A percentile compares a stretch with the other conserved stretches of the same genome.
Evolutionary conservation across 2,797 vertebrate genomes (phyloP).

Genomic region (Brachymystax lenok): DNA sequence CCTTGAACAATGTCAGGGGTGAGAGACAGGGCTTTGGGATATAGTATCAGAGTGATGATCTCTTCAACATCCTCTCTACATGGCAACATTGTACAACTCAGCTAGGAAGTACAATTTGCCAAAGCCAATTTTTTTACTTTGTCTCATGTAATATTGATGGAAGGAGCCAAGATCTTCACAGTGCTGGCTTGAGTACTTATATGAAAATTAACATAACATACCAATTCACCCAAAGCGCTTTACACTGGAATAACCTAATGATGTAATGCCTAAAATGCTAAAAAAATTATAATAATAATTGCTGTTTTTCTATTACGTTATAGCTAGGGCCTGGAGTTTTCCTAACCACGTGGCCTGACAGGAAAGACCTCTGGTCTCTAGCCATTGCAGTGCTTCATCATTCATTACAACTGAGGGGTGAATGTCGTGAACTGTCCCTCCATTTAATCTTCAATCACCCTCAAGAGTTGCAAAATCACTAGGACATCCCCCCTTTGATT

Average conservation of each 20-base stretch:
- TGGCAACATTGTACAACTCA: constrained; percentile 72
- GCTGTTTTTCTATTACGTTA: background rate
- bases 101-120: constrained; percentile 48
- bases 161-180: constrained; percentile 30
- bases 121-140: constrained; percentile 61
- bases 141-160: constrained; percentile 71
- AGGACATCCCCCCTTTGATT: background rate
- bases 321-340: too few species aligned
- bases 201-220: background rate
- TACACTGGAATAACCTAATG: background rate
- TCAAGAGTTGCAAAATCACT: background rate
- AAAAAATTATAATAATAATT: background rate
- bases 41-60: constrained; percentile 65
- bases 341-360: background rate
- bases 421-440: background rate
- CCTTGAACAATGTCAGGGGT: constrained; percentile 29
- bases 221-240: background rate
- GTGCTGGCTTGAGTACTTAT: background rate
- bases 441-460: background rate
- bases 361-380: background rate
- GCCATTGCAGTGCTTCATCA: background rate
- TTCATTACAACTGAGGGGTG: background rate
- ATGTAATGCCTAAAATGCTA: background rate
- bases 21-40: constrained; percentile 51
- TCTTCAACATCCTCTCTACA: constrained; percentile 62